Evolutionary conservation across 2,113 vertebrate genomes (phyloP).

Genomic region (Danio rerio): DNA sequence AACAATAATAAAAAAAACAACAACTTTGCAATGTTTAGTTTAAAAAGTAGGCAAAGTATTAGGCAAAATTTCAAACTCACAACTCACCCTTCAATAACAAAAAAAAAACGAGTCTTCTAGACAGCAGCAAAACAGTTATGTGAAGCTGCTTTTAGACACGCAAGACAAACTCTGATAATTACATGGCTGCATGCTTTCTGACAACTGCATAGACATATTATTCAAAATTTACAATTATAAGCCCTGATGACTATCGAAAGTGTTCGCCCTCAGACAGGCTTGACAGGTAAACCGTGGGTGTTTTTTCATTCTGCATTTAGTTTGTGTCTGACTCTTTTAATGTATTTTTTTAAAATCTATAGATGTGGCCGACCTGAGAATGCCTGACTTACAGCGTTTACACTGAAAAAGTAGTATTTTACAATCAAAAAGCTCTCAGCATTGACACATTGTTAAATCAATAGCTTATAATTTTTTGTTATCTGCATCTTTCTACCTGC

Average conservation of each 20-base stretch:
- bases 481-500: background rate
- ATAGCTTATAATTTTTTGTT: background rate
- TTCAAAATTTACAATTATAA: background rate
- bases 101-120: conserved; percentile 18
- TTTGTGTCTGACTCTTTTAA: background rate
- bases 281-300: background rate
- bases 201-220: conserved; percentile 33
- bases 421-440: background rate
- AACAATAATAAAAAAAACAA: too few species aligned
- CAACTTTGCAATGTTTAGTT: too few species aligned
- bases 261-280: background rate
- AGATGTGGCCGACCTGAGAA: background rate
- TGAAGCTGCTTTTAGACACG: conserved; percentile 28
- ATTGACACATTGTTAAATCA: background rate
- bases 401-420: background rate
- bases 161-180: conserved; percentile 31
- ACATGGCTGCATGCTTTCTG: conserved; percentile 1
- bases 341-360: too few species aligned
- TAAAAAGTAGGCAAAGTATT: background rate
- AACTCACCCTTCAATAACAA: conserved; percentile 24
- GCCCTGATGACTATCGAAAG: conserved; percentile 1
- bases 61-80: conserved; percentile 11
- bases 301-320: background rate
- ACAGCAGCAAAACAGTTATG: background rate
- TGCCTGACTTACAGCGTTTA: background rate